phyloP scores from a whole-genome alignment of 2,888 invertebrate genomes.

The Thalpophila matura region DNA sequence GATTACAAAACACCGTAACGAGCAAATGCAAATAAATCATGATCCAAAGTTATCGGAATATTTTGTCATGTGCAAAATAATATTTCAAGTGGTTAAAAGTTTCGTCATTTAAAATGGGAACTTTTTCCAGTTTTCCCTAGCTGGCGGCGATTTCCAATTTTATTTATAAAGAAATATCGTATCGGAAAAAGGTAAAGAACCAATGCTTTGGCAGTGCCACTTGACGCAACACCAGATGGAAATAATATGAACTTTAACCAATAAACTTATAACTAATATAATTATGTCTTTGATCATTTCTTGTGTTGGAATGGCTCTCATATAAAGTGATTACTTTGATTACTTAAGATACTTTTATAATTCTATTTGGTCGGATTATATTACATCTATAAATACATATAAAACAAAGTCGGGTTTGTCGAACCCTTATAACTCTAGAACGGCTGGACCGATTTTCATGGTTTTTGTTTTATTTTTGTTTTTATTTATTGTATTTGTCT shows the following conservation, averaged over 20 bases:
- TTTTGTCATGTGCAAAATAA: slow-evolving; percentile 23
- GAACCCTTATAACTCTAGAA: no score
- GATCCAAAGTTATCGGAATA: slow-evolving; percentile 27
- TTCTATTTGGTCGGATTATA: neutral
- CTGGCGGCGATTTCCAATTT: slow-evolving; percentile 5
- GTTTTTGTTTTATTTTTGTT: no score
- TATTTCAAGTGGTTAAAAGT: slow-evolving; percentile 14
- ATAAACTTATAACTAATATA: no score
- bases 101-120: neutral
- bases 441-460: no score
- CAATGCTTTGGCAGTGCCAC: neutral
- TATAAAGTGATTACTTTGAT: no score
- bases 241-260: neutral
- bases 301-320: neutral
- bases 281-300: no score
- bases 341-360: neutral
- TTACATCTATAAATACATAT: no score
- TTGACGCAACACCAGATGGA: neutral
- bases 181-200: neutral
- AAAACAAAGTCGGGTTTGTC: no score
- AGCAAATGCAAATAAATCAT: slow-evolving; percentile 47
- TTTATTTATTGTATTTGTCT: no score
- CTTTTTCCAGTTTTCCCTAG: neutral
- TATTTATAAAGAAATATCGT: neutral
- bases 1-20: slow-evolving; percentile 49